Evolutionary conservation across 2,888 invertebrate genomes (phyloP), one percentile per base, ranked within the genome.

Genomic region (Tipula unca): DNA sequence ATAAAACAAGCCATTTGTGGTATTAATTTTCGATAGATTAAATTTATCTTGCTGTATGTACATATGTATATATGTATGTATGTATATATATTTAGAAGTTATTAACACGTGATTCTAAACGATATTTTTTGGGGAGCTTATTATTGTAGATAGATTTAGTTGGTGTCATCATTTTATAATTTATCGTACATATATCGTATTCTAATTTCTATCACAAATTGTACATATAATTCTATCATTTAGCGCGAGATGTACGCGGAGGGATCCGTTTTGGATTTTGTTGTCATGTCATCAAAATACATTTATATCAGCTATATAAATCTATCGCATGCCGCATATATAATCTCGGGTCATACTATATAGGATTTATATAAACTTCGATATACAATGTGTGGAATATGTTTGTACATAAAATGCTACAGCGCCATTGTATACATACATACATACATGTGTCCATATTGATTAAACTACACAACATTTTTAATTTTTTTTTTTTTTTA

Each of bases 101-200:
- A 83, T 83, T 32, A 83, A 83, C 83, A 83, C 83, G 83, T 32
- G 69, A 69, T 69, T 69, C 69, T 20, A 25, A 69, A 69, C 69
- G 13, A 69, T 69, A 69, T 17, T 25, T 48, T 20, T 69, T 69
- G 69, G 69, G 25, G 69, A 69, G 69, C 25, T 69, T 25, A 69
- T 25, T 69, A 69, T 69, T 25, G 69, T 69, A 10, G 69, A 69
- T 69, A 69, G 69, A 69, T 69, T 69, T 69, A 69, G 69, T 69
- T 69, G 69, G 69, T 69, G 69, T 69, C 69, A 69, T 69, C 69
- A 69, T 69, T 69, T 69, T 69, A 20, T 69, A 69, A 69, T 69
- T 69, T 69, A 69, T 69, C 25, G 69, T 25, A 6, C 10, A 39
- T 48, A 39, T 39, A 39, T 17, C 13, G 48, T 48, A n/a, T 17